Base-by-base conservation (phyloP, 2,888 invertebrate genomes). In the Villa cingulata region DNA sequence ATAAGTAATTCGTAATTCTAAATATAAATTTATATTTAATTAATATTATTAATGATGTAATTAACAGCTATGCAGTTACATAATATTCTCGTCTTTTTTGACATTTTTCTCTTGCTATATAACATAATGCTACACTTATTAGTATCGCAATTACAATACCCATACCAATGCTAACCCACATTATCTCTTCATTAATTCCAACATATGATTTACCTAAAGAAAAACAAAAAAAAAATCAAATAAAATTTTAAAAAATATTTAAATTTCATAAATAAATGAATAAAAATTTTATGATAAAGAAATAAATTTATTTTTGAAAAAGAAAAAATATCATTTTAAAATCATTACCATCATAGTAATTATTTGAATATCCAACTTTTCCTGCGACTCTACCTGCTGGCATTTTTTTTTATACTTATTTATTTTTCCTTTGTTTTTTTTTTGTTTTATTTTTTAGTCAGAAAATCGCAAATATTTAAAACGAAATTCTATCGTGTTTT, bases 171-270 rank as follows among this genome's bases (percentile, higher is more conserved):
- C 86, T 86, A 60, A 86, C 85, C 86, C 86, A 87, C 63, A 87
- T 87, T 57, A 87, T 86, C 68, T 86, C 86, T 65, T 87, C 86
- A 68, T 87, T 87, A 66, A 87, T 83, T 49, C 86, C 86, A 59
- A 83, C 83, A 61, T 85, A 83, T 27, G 83, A 83, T 58, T 83
- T 81, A 48, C 86, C 87, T 87, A 73, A 23, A 23, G 38, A 16
- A 46, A 19, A 38, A 38, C 3, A 23, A 19, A n/a, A n/a, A 14
- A 19, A 27, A 41, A 46, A 5, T 36, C 9, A 41, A 20, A 7
- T 37, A 19, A n/a, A 41, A n/a, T 29, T n/a, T 27, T 17, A 10
- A 29, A 12, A 17, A 27, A 37, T 27, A 29, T 12, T 29, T 3
- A 14, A 38, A 18, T 16, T 5, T 2, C 17, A 37, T n/a, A 27